Base-by-base conservation (phyloP, 2,797 vertebrate genomes). In the Lepidocolaptes lacrymiger region DNA sequence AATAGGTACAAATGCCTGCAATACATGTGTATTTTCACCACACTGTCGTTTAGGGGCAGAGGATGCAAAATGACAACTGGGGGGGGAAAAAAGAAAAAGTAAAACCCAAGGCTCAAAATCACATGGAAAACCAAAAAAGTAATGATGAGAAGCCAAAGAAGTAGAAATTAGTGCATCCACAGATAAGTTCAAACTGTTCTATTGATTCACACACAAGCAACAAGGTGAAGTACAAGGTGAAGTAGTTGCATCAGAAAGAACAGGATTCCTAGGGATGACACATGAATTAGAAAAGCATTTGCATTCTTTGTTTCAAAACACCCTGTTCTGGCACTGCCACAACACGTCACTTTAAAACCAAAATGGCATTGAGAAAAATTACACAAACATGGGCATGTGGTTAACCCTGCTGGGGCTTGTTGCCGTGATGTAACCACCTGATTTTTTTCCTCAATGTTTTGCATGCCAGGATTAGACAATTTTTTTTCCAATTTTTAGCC, bases 341-440 rank as follows among this genome's bases (percentile, higher is more conserved):
- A 94, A 90, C 89, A 73, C 56, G 89, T 92, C 92, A 88, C 94
- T 88, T 93, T 76, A 56, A 93, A 96, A 93, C 85, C 83, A 93
- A 94, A 93, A 94, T 78, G 88, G 69, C 89, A 90, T 27, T 79
- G 67, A 93, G 83, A 88, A 84, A 80, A 88, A 49, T 95, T 96
- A 89, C 64, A 91, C 89, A 97, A 96, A 95, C 85, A 63, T 4
- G 26, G 59, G 71, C 79, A 95, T 91, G 88, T 72, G 76, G 94
- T 89, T 90, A 85, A 88, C 89, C 66, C 32, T 97, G 96, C 85
- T 67, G 74, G 61, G 95, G 68, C 96, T 88, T 97, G 96, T 91
- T 90, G 58, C 77, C 9, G 18, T 94, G 88, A 96, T 69, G 92
- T 92, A 96, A 95, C 51, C 64, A 69, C 59, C 63, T 46, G 48